Base-by-base conservation (phyloP, 2,888 invertebrate genomes). In the Thecocarcelia acutangulata region DNA sequence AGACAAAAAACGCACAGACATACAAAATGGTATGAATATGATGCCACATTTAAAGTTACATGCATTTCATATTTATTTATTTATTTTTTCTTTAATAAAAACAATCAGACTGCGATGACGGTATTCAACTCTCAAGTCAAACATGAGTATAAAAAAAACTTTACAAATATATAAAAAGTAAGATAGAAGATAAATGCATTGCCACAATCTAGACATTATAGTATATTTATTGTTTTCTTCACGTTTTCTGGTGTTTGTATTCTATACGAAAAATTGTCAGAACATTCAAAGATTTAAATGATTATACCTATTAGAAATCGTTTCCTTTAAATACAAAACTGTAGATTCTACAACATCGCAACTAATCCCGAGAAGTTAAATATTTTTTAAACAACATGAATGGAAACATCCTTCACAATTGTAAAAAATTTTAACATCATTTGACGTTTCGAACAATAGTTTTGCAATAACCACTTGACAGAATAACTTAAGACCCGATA, bases 1-100 rank as follows among this genome's bases (percentile, higher is more conserved):
- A 54, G 52, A 64, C 63, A 37, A 42, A 15, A 44, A 44, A 64
- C 44, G 21, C 28, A 13, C 50, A 48, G 24, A 46, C 15, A 44
- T 54, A 33, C 24, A 77, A 69, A 15, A 48, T 59, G 17, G 37
- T 70, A 78, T 70, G 58, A 70, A 74, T 81, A 77, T 77, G 81
- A 82, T 82, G 74, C 78, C 77, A 82, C 78, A 82, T 75, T 82
- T 70, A 82, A 82, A 82, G 82, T 82, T 82, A 78, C 78, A 82
- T 82, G 70, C 64, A 69, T 42, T 79, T 73, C 52, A 68, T 73
- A 79, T 66, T 3, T 33, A 8, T 33, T 3, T 33, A 33, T 8
- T 6, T 33, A 33, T 33, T 33, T 33, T 8, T 33, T 33, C 8
- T 33, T 33, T 8, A 59, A 52, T 52, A 73, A 73, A 66, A 66